Percentiles rank a stretch among this genome's conserved stretches.
Conservation (phyloP, 2,888 invertebrate genomes). For the Asteroscopus sphinx region DNA sequence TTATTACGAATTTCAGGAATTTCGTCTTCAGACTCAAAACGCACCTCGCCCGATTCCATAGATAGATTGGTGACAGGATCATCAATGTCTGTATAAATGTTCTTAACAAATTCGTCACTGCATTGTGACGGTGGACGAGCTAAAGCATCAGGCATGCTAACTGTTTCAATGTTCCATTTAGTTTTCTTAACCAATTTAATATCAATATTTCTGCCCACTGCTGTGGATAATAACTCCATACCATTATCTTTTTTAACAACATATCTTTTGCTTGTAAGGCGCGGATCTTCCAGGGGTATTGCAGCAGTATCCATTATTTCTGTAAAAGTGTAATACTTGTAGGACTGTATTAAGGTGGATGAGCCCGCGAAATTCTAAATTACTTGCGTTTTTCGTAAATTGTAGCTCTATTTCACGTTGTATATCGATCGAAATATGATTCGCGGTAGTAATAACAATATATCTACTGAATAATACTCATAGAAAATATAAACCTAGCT, state of each 20-base stretch:
- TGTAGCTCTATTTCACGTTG: no score
- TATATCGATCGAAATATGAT: no score
- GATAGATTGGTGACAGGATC: conserved; percentile 62
- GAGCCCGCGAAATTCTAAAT: no score
- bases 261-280: conserved; percentile 74
- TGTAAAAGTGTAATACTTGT: conserved; percentile 61
- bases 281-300: conserved; percentile 75
- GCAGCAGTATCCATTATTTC: conserved; percentile 74
- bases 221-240: conserved; percentile 63
- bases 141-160: conserved; percentile 69
- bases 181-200: conserved; percentile 66
- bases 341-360: conserved; percentile 6
- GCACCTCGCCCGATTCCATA: conserved; percentile 69
- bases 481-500: no score
- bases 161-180: conserved; percentile 63
- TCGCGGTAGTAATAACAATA: no score
- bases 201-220: conserved; percentile 65
- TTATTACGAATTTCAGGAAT: conserved; percentile 13
- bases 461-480: no score
- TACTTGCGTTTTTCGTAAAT: no score
- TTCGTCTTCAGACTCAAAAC: conserved; percentile 33
- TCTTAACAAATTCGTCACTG: conserved; percentile 58
- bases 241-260: conserved; percentile 63
- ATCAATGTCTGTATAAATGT: conserved; percentile 69
- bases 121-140: conserved; percentile 46